Evolutionary conservation across 2,888 invertebrate genomes (phyloP), one percentile per base, ranked within the genome.

Genomic region (Tubulanus polymorphus): DNA sequence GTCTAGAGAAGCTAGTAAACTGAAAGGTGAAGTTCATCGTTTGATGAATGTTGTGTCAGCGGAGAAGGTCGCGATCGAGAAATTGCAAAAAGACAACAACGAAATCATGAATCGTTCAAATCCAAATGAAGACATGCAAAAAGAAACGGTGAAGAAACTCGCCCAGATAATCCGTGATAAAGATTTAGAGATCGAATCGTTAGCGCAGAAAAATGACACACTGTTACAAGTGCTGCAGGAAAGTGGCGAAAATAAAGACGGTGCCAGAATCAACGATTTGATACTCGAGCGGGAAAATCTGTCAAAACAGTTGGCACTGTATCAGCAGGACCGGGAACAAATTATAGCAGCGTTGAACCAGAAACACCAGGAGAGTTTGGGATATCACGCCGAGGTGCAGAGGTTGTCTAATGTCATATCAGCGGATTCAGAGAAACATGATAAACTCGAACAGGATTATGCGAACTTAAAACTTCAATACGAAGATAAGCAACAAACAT

Each of bases 331-430:
- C 60, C 61, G 80, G 30, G 79, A 80, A 46, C 78, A 80, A 60
- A 75, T 81, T 61, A 71, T 80, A 23, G 61, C 65, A 2, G 74
- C 75, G 23, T 68, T 93, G 0, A 89, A 88, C 68, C 82, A 86
- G 55, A 93, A 93, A 78, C 92, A 93, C 70, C 85, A 88, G 57
- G 93, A 93, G 80, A 90, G 87, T 72, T 79, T 90, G 28, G 86
- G 87, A 60, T 93, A 92, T 75, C 91, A 93, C 70, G 84, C 82
- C 29, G 93, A 94, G 81, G 88, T 93, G 56, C 90, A 92, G 74
- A 83, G 90, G 28, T 77, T 93, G 45, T 67, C 68, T 15, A 67
- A 62, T 2, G 58, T 68, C 12, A 55, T 76, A 8, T 59, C 57
- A 15, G 52, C 62, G 15, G 67, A 73, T 51, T 64, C 57, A 6